A percentile compares a stretch with the other conserved stretches of the same genome.
Evolutionary conservation across 1,140 invertebrate genomes (phyloP).

Genomic region (Pissodes strobi): DNA sequence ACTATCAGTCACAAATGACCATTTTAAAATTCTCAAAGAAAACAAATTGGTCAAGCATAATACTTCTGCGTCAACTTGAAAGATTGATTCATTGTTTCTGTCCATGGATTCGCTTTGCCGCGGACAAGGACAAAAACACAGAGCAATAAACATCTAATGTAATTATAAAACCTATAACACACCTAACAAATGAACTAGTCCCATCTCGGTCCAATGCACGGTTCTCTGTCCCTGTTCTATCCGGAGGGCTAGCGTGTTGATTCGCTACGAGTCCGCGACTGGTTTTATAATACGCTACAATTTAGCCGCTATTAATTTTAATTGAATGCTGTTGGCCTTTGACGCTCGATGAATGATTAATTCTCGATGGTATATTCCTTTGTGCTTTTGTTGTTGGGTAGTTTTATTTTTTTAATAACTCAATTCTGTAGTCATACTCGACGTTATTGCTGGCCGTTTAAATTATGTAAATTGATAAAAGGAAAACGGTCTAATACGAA

Average conservation of each 20-base stretch:
- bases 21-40: no score
- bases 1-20: no score
- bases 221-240: conserved; percentile 5
- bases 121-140: conserved; percentile 1
- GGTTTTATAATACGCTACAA: conserved; percentile 30
- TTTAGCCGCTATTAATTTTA: conserved; percentile 36
- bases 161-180: conserved; percentile 11
- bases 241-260: conserved; percentile 22
- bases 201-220: neutral
- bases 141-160: conserved; percentile 10
- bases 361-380: neutral
- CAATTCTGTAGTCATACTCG: no score
- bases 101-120: no score
- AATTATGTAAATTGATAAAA: no score
- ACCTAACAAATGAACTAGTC: conserved; percentile 14
- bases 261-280: conserved; percentile 25
- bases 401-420: neutral
- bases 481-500: no score
- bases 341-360: conserved; percentile 23
- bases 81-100: no score
- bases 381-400: neutral
- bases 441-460: no score
- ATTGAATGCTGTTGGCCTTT: conserved; percentile 33
- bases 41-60: no score
- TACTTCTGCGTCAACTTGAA: no score